phyloP scores from a whole-genome alignment of 2,113 vertebrate species.

The Zapornia atra region DNA sequence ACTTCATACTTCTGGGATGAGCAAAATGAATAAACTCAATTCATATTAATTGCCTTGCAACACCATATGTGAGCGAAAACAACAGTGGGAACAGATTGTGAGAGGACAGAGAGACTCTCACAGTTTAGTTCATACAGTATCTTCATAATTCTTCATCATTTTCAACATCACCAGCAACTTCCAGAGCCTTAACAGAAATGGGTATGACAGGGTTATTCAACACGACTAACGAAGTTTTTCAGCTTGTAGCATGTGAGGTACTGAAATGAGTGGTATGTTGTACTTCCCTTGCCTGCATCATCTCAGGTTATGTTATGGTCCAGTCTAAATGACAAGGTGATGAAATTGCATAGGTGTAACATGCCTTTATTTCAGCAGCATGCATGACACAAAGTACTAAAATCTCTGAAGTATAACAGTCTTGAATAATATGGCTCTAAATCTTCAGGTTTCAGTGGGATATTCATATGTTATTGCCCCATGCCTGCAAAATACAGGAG shows the following conservation, averaged over 20 bases:
- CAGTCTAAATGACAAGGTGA: slow-evolving; percentile 53
- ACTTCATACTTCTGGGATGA: slow-evolving; percentile 51
- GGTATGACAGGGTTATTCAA: slow-evolving; percentile 8
- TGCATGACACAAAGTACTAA: slow-evolving; percentile 24
- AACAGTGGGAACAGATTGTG: neutral
- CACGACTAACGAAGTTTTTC: slow-evolving; percentile 3
- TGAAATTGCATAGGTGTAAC: slow-evolving; percentile 43
- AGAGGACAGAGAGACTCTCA: neutral
- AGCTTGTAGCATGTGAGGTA: neutral
- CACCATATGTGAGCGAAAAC: neutral
- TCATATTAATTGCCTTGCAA: slow-evolving; percentile 30
- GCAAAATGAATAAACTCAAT: slow-evolving; percentile 10
- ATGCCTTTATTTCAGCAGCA: slow-evolving; percentile 35
- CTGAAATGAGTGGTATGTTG: slow-evolving; percentile 17
- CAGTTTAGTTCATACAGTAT: neutral
- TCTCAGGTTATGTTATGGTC: slow-evolving; percentile 29
- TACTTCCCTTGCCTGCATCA: slow-evolving; percentile 34
- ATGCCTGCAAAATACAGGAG: neutral
- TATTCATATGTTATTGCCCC: neutral
- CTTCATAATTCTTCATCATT: neutral
- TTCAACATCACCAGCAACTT: neutral
- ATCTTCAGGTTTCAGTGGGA: neutral
- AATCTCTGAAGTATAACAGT: neutral
- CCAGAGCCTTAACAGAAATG: neutral
- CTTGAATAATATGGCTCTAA: neutral